These are phyloP conservation scores for Zelostemma sp. DNA, from an alignment of 1,140 invertebrate genomes.

Conservation along the genomic window DNA sequence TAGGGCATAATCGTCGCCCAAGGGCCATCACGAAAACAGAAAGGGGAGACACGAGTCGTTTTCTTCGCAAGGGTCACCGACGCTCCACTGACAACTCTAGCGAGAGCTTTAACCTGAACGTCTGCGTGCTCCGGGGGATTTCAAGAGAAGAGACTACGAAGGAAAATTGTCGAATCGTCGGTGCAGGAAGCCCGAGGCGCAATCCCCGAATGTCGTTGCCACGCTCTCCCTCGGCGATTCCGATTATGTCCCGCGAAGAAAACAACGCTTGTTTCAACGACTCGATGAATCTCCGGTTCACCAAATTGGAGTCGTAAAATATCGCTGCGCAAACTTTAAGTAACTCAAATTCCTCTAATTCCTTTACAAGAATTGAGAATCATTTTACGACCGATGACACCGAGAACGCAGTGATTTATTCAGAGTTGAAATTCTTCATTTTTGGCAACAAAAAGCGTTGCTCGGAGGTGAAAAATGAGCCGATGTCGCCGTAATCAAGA, in stretches of 20 bases:
- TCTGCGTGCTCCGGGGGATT: constrained; percentile 38
- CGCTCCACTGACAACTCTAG: constrained; percentile 4
- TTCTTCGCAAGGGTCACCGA: constrained; percentile 6
- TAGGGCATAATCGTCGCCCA: constrained; percentile 46
- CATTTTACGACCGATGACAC: too few species aligned
- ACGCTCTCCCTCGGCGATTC: constrained; percentile 29
- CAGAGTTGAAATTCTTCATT: too few species aligned
- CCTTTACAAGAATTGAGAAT: too few species aligned
- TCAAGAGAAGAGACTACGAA: constrained; percentile 9
- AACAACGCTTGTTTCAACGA: constrained; percentile 37
- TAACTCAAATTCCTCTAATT: not conserved
- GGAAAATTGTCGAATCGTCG: constrained; percentile 11
- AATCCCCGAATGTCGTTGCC: constrained; percentile 47
- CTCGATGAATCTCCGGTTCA: constrained; percentile 38
- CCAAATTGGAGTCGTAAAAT: constrained; percentile 28
- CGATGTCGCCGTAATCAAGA: not conserved
- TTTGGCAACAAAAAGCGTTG: too few species aligned
- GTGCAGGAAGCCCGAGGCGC: constrained; percentile 13
- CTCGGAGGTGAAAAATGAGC: constrained; percentile 29
- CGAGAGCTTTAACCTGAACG: constrained; percentile 23
- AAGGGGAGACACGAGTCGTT: not conserved
- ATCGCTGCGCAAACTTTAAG: constrained; percentile 15
- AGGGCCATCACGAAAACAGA: constrained; percentile 43
- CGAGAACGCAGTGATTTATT: too few species aligned
- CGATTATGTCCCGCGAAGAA: constrained; percentile 35